Evolutionary conservation across 2,113 vertebrate genomes (phyloP).

Genomic region (Nicator chloris): DNA sequence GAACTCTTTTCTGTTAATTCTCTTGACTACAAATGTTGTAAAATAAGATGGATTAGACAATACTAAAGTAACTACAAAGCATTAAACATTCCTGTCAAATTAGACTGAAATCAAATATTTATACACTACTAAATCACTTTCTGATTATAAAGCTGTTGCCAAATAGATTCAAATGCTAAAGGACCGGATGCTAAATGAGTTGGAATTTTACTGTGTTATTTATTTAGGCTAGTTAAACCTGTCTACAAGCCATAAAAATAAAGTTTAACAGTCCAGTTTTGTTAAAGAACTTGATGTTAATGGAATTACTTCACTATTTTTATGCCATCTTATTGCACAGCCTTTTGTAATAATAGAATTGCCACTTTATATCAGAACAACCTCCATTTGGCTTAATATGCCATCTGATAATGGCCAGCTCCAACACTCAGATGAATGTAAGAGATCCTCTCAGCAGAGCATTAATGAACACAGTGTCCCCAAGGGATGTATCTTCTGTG

Average conservation of each 20-base stretch:
- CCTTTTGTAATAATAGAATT: conserved; percentile 8
- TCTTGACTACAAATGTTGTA: background rate
- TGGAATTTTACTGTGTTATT: conserved; percentile 50
- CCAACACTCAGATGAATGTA: background rate
- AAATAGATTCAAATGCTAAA: conserved; percentile 27
- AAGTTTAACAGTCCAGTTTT: background rate
- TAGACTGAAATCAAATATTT: conserved; percentile 53
- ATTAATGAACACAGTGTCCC: background rate
- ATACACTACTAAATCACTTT: conserved; percentile 40
- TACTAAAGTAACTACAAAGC: conserved; percentile 1
- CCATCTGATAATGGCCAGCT: background rate
- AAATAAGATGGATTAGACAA: conserved; percentile 47
- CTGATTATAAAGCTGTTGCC: conserved; percentile 31
- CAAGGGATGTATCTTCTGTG: background rate
- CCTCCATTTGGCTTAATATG: background rate
- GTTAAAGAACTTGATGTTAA: conserved; percentile 16
- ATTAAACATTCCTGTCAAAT: conserved; percentile 32
- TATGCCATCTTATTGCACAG: background rate
- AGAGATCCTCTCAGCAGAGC: background rate
- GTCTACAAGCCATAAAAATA: conserved; percentile 29
- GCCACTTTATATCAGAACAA: background rate
- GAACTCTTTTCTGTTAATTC: conserved; percentile 20
- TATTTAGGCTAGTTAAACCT: conserved; percentile 39
- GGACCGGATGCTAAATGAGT: background rate
- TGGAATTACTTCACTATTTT: background rate